phyloP scores from a whole-genome alignment of 2,113 vertebrate genomes.

The Penelope pileata region DNA sequence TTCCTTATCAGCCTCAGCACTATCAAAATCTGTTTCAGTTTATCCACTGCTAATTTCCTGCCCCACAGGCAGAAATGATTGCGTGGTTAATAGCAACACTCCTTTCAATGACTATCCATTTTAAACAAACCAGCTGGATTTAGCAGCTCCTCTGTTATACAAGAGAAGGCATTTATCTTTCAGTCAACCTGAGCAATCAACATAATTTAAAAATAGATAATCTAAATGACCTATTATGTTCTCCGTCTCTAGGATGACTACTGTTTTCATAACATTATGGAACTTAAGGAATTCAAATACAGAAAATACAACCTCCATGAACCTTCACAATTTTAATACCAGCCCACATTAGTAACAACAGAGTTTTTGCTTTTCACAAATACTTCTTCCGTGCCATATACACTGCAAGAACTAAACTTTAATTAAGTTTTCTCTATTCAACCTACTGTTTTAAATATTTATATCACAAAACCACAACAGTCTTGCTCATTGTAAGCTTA shows the following conservation, averaged over 20 bases:
- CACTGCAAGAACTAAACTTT: background rate
- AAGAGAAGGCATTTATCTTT: background rate
- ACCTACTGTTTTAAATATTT: background rate
- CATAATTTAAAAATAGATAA: background rate
- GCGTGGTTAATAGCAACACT: background rate
- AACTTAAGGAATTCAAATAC: background rate
- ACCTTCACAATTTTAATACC: background rate
- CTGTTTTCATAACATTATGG: background rate
- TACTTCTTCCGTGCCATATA: background rate
- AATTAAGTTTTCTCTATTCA: background rate
- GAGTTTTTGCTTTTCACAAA: fast-evolving
- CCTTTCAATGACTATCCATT: background rate
- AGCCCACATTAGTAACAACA: background rate
- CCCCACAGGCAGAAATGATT: background rate
- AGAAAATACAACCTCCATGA: background rate
- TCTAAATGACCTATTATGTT: background rate
- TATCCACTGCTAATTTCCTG: background rate
- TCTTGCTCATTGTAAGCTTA: background rate
- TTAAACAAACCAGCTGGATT: background rate
- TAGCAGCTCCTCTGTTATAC: background rate
- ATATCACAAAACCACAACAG: background rate
- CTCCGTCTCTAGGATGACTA: background rate
- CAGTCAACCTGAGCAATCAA: background rate
- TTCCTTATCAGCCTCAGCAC: background rate
- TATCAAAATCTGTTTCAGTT: background rate